phyloP scores from a whole-genome alignment of 2,797 vertebrate species.

The Oreortyx pictus region DNA sequence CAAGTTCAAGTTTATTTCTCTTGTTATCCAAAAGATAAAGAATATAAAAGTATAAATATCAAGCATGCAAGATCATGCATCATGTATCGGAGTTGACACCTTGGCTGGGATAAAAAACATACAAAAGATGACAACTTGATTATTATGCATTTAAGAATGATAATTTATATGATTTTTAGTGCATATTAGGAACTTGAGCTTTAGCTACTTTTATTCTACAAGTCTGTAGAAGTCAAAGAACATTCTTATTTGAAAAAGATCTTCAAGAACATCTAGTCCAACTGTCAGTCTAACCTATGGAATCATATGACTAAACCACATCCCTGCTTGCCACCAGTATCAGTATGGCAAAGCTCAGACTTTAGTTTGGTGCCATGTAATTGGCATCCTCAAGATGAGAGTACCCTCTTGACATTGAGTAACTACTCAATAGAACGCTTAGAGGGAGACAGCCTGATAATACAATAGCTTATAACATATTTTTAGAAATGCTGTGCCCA shows the following conservation, averaged over 20 bases:
- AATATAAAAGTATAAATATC: not conserved
- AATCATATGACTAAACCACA: not conserved
- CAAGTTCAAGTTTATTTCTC: not conserved
- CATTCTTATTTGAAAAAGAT: not conserved
- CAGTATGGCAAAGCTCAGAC: not conserved
- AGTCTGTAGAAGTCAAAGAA: not conserved
- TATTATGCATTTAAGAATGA: not conserved
- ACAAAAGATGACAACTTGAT: not conserved
- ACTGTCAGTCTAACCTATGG: not conserved
- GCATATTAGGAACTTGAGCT: not conserved
- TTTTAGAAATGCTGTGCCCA: not conserved
- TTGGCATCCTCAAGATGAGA: not conserved
- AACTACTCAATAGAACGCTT: not conserved
- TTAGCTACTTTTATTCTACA: not conserved
- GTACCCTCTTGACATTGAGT: not conserved
- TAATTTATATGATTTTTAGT: fast-evolving
- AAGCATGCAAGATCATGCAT: not conserved
- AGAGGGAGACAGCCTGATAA: not conserved
- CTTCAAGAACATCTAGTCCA: not conserved
- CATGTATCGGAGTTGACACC: not conserved
- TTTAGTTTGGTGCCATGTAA: not conserved
- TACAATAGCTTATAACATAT: not conserved
- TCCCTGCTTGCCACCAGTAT: too few species aligned
- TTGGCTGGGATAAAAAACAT: not conserved
- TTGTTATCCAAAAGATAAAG: not conserved